phyloP scores from a whole-genome alignment of 2,113 vertebrate genomes.

The Propithecus coquereli region DNA sequence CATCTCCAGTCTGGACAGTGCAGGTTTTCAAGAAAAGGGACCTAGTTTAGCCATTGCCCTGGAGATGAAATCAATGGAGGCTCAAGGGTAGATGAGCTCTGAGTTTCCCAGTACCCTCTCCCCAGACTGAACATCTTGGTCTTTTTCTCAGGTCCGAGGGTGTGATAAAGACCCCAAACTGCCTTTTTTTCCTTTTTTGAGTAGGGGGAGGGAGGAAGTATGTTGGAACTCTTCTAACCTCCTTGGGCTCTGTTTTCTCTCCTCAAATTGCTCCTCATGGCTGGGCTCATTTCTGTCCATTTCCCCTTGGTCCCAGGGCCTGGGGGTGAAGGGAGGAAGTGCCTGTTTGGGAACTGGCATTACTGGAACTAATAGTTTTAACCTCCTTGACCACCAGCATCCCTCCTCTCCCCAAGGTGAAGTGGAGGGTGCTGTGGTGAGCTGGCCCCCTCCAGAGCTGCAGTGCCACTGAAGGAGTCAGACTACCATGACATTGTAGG shows the following conservation, averaged over 20 bases:
- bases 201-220: neutral
- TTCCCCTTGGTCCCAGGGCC: conserved; percentile 19
- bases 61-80: conserved; percentile 49
- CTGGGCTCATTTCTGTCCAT: neutral
- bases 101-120: conserved; percentile 37
- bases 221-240: conserved; percentile 28
- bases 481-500: conserved; percentile 19
- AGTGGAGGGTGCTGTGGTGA: conserved; percentile 61
- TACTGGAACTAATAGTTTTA: conserved; percentile 66
- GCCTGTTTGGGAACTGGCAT: conserved; percentile 70
- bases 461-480: neutral
- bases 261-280: conserved; percentile 23
- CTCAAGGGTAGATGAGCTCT: conserved; percentile 39
- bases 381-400: conserved; percentile 54
- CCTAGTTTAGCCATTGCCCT: conserved; percentile 56
- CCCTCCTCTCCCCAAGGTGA: conserved; percentile 68
- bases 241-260: conserved; percentile 33
- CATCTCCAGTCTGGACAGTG: conserved; percentile 75
- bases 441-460: neutral
- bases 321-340: conserved; percentile 53
- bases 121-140: conserved; percentile 54
- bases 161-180: conserved; percentile 66
- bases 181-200: conserved; percentile 52
- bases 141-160: conserved; percentile 75
- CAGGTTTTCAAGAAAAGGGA: conserved; percentile 68